Evolutionary conservation across 2,113 vertebrate genomes (phyloP), one percentile per base, ranked within the genome.

Genomic region (Uropsilus gracilis): DNA sequence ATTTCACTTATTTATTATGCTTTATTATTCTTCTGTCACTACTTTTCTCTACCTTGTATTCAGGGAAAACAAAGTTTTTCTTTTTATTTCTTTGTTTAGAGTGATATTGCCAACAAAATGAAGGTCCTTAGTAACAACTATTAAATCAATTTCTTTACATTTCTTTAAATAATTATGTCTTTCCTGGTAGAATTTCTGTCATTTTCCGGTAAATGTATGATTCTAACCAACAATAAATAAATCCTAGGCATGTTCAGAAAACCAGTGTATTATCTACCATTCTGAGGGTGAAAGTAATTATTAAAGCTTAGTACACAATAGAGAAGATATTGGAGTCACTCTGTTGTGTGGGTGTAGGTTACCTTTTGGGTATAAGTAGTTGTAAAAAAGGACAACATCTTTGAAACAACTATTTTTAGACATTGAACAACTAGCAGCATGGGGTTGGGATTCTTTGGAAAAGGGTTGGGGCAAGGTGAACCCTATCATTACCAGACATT

Each of bases 161-260:
- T 30, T 55, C 48, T 55, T 81, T 76, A 55, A 76, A 37, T 88
- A 55, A 39, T 78, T n/a, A 46, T 83, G 18, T 13, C 11, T 88
- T 69, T 57, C 26, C 68, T 80, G 61, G 59, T 0, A 53, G 75
- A 63, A 81, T 75, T 68, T 75, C 22, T 61, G 0, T 72, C 48
- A 20, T 53, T 89, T 95, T 42, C 55, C 34, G 68, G 72, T 37
- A 59, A 72, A 91, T 44, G 22, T 66, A 32, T 50, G 12, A 46
- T 73, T 76, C 50, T 28, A 44, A 84, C 16, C 20, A 61, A 44
- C 44, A 85, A 46, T 55, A 88, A 91, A n/a, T 7, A 42, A 73
- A 48, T 18, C 39, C 37, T 22, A 55, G 34, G 32, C 12, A 37
- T 75, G 87, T 66, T 95, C 85, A 55, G 34, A 83, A 82, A 88